A percentile compares a stretch with the other conserved stretches of the same genome.
Evolutionary conservation across 2,113 vertebrate species (phyloP).

Genomic region (Thalassarche chlororhynchos): DNA sequence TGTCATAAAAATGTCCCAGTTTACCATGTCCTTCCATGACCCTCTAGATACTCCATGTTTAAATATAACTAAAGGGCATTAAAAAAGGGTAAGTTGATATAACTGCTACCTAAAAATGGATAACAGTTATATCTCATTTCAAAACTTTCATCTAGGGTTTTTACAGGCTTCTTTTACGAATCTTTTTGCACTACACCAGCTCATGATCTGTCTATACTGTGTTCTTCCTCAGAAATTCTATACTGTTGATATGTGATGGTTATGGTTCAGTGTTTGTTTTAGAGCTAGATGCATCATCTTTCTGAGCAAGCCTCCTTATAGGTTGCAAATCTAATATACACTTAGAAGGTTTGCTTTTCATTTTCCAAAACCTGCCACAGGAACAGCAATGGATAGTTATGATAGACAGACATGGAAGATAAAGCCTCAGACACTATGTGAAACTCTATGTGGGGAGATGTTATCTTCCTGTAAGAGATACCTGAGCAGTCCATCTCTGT

Average conservation of each 20-base stretch:
- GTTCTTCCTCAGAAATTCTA: not conserved
- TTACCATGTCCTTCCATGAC: not conserved
- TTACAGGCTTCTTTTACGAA: not conserved
- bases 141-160: not conserved
- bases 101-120: not conserved
- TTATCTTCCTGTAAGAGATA: not conserved
- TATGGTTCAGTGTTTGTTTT: not conserved
- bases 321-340: not conserved
- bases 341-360: not conserved
- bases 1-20: not conserved
- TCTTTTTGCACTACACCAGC: not conserved
- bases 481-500: not conserved
- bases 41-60: not conserved
- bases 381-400: not conserved
- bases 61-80: not conserved
- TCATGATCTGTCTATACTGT: not conserved
- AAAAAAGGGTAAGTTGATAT: not conserved
- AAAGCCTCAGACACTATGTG: not conserved
- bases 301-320: not conserved
- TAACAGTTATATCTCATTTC: not conserved
- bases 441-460: not conserved
- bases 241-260: not conserved
- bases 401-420: not conserved
- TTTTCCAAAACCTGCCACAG: not conserved
- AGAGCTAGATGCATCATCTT: not conserved